Conservation (phyloP, 2,797 vertebrate species). For the Micropoecilia bifurca region DNA sequence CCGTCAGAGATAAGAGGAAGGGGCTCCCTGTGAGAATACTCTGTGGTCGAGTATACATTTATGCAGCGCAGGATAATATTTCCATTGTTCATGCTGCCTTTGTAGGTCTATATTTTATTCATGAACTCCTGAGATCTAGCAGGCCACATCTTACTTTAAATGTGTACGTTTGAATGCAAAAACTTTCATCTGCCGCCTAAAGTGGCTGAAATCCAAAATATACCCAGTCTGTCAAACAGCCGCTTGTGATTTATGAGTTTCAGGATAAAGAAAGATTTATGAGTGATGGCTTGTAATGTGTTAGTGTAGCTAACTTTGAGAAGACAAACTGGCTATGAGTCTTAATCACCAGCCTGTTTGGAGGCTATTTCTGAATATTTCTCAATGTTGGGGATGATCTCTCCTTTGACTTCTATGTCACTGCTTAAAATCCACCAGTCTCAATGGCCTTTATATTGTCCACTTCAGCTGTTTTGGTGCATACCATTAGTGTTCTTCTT, state of each 20-base stretch:
- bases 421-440: constrained; percentile 69
- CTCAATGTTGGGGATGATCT: constrained; percentile 41
- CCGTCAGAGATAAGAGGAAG: constrained; percentile 70
- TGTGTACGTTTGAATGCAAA: constrained; percentile 44
- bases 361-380: constrained; percentile 24
- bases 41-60: constrained; percentile 60
- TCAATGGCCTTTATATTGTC: constrained; percentile 53
- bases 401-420: constrained; percentile 28
- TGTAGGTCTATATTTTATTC: constrained; percentile 77
- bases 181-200: constrained; percentile 56
- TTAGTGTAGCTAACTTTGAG: constrained; percentile 12
- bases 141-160: constrained; percentile 43
- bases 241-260: constrained; percentile 61
- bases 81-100: constrained; percentile 74
- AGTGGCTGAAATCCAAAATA: constrained; percentile 51
- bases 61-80: constrained; percentile 74
- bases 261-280: constrained; percentile 28
- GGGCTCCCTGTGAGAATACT: constrained; percentile 55
- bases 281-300: constrained; percentile 56
- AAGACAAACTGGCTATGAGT: constrained; percentile 29
- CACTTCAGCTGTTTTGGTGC: constrained; percentile 66
- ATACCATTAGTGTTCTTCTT: constrained; percentile 24
- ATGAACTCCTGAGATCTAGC: constrained; percentile 69
- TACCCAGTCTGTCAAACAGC: constrained; percentile 32
- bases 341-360: constrained; percentile 27